Evolutionary conservation across 2,888 invertebrate species (phyloP), one percentile per base, ranked within the genome.

Genomic region (Caenorhabditis becei): DNA sequence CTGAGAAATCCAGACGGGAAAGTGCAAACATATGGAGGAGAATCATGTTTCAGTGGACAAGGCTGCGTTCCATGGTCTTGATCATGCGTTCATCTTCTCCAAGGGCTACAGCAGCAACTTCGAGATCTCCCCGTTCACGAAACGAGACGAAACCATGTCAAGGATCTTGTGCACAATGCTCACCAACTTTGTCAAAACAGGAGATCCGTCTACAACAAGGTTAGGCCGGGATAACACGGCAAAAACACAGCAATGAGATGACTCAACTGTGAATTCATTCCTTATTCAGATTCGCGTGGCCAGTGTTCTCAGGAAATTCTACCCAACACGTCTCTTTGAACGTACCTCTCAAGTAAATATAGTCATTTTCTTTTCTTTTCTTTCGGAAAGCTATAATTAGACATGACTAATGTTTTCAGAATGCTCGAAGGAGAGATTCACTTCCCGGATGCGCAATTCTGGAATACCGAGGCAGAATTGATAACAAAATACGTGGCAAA

Each of bases 21-120:
- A 63, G 32, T 14, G 23, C 41, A 59, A 23, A 59, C 65, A 65
- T 63, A 16, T 63, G 49, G 20, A 26, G 5, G 3, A 10, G 26
- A n/a, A 51, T 59, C 53, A 37, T 37, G 5, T 47, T 49, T 49
- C 59, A 80, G 80, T 71, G 20, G 70, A 66, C n/a, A 80, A 77
- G 35, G 65, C 65, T 41, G 89, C 91, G 14, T 91, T 90, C 71
- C 91, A 91, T 53, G 91, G 91, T 0, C 74, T 91, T 24, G 91
- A 91, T 77, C 91, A 91, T 74, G 89, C 90, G 8, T 91, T 87
- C 83, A 89, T 91, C 32, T 91, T 91, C 84, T 87, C 88, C 1
- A 72, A 85, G 53, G 91, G 91, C 20, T 91, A 91, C 86, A 87
- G 75, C 18, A 80, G 80, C 28, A 86, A 86, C 66, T 85, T 85